Evolutionary conservation across 2,113 vertebrate genomes (phyloP).

Genomic region (Pygoscelis adeliae): DNA sequence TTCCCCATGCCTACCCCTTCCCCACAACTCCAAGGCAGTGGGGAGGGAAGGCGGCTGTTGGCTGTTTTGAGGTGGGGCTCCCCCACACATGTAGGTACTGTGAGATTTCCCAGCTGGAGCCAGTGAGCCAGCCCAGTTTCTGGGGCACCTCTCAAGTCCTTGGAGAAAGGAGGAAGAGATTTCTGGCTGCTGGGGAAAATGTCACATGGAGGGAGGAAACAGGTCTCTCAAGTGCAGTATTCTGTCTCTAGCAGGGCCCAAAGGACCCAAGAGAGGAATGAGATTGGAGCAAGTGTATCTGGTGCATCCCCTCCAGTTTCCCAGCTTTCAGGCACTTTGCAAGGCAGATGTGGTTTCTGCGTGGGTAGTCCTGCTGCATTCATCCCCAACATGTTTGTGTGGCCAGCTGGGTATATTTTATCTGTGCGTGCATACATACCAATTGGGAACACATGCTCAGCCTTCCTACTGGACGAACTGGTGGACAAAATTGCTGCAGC

Average conservation of each 20-base stretch:
- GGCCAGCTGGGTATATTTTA: background rate
- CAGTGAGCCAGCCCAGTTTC: background rate
- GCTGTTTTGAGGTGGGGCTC: background rate
- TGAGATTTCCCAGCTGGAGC: background rate
- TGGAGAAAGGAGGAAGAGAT: background rate
- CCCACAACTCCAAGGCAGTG: background rate
- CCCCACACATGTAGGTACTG: background rate
- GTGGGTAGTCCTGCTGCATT: background rate
- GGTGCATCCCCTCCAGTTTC: background rate
- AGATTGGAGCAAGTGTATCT: background rate
- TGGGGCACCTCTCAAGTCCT: background rate
- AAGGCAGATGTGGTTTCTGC: background rate
- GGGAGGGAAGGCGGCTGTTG: background rate
- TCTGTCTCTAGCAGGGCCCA: background rate
- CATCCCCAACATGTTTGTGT: background rate
- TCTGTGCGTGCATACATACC: background rate
- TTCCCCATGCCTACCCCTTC: background rate
- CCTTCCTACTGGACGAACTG: background rate
- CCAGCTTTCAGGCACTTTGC: background rate
- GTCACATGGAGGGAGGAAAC: background rate
- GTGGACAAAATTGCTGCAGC: background rate
- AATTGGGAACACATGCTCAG: background rate
- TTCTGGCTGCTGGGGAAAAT: background rate
- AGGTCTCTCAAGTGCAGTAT: background rate
- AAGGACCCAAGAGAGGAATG: background rate